Evolutionary conservation across 2,797 vertebrate species (phyloP).

Genomic region (Carcharodon carcharias): DNA sequence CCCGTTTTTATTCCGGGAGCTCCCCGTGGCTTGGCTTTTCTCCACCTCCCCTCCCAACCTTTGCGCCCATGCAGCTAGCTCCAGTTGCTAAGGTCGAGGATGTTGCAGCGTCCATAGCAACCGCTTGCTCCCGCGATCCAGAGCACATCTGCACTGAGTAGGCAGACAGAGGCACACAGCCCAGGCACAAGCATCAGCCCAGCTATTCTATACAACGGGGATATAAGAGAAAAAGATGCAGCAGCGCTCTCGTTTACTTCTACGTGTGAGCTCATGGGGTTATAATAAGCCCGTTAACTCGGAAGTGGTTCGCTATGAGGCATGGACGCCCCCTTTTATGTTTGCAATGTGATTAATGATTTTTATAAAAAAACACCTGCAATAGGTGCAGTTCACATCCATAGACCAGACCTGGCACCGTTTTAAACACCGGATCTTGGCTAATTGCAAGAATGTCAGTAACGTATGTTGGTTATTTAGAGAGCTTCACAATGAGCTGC

Average conservation of each 20-base stretch:
- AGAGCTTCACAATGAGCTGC: not conserved
- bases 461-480: not conserved
- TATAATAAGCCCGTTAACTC: constrained; percentile 7
- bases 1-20: not conserved
- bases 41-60: not conserved
- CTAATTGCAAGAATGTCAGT: not conserved
- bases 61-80: constrained; percentile 1
- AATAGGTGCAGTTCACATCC: not conserved
- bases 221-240: not conserved
- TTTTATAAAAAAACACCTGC: not conserved
- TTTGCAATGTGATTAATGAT: not conserved
- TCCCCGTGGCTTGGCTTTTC: not conserved
- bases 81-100: constrained; percentile 32
- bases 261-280: not conserved
- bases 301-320: constrained; percentile 12
- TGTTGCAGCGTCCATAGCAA: constrained; percentile 32
- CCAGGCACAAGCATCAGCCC: too few relatives aligned
- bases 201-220: not conserved
- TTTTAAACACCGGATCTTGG: not conserved
- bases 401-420: not conserved
- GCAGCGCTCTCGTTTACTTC: constrained; percentile 13
- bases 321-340: not conserved
- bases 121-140: not conserved
- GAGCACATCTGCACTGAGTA: not conserved
- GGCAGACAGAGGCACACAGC: not conserved